These are phyloP conservation scores for Anthoscopus minutus DNA, from an alignment of 2,113 vertebrate genomes.

Conservation along the genomic window DNA sequence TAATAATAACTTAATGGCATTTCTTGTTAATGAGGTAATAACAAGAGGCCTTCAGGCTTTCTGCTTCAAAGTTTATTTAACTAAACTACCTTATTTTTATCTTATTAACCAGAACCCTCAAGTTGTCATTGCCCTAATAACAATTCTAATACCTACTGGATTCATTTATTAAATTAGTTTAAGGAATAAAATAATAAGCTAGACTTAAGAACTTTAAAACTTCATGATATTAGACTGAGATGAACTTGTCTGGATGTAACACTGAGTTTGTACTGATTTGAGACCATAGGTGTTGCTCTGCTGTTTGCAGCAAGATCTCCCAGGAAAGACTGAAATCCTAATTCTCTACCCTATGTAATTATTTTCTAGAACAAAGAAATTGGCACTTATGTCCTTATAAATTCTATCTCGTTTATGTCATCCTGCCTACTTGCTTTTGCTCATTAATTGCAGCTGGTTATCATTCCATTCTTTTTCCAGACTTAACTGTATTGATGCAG, in stretches of 20 bases:
- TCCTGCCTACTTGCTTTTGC: background rate
- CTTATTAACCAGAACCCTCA: slow-evolving; percentile 15
- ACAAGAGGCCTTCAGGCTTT: slow-evolving; percentile 38
- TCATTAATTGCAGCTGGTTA: background rate
- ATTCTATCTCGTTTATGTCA: background rate
- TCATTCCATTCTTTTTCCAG: background rate
- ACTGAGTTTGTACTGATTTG: background rate
- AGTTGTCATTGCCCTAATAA: background rate
- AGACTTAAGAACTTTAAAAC: background rate
- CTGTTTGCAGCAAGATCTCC: background rate
- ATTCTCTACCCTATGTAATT: background rate
- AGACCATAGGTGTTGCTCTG: background rate
- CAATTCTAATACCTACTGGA: background rate
- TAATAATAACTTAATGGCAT: slow-evolving; percentile 33
- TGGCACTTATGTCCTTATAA: background rate
- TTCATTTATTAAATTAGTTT: background rate
- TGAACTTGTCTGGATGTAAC: background rate
- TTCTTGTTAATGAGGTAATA: slow-evolving; percentile 60
- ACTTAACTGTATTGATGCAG: background rate
- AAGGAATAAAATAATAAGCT: background rate
- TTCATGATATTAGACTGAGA: background rate
- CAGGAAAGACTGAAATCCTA: background rate
- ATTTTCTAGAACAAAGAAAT: background rate
- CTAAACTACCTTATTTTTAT: slow-evolving; percentile 23
- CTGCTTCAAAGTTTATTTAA: slow-evolving; percentile 51